These are phyloP conservation scores for Stenolophus ochropezus DNA, from an alignment of 2,888 invertebrate species.

Conservation along the genomic window DNA sequence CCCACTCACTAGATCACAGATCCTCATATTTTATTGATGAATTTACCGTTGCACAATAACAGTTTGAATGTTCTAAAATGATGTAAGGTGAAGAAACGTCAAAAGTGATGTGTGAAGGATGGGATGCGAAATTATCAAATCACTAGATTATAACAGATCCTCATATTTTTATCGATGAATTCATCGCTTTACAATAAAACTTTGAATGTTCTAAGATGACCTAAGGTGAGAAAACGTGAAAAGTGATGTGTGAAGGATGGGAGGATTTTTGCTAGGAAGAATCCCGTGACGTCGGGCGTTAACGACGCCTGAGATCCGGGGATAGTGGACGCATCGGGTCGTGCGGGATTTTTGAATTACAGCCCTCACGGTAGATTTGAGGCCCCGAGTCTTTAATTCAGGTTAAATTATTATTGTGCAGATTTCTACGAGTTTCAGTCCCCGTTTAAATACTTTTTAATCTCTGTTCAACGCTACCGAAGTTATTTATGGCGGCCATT, in stretches of 20 bases:
- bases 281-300: conserved; percentile 37
- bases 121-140: neutral
- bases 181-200: too few relatives aligned
- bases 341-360: conserved; percentile 66
- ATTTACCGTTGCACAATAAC: too few relatives aligned
- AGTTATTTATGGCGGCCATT: conserved; percentile 59
- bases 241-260: neutral
- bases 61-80: too few relatives aligned
- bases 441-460: conserved; percentile 59
- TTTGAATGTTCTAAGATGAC: too few relatives aligned
- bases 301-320: conserved; percentile 57
- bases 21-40: too few relatives aligned
- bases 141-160: neutral
- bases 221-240: neutral
- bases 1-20: too few relatives aligned
- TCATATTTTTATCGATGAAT: too few relatives aligned
- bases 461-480: conserved; percentile 58
- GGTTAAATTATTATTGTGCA: conserved; percentile 59
- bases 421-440: conserved; percentile 56
- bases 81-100: too few relatives aligned
- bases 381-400: conserved; percentile 60
- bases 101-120: too few relatives aligned
- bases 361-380: conserved; percentile 66
- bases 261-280: neutral
- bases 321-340: conserved; percentile 64